These are phyloP conservation scores for Drosophila albomicans DNA, from an alignment of 1,140 invertebrate genomes.

Conservation along the genomic window DNA sequence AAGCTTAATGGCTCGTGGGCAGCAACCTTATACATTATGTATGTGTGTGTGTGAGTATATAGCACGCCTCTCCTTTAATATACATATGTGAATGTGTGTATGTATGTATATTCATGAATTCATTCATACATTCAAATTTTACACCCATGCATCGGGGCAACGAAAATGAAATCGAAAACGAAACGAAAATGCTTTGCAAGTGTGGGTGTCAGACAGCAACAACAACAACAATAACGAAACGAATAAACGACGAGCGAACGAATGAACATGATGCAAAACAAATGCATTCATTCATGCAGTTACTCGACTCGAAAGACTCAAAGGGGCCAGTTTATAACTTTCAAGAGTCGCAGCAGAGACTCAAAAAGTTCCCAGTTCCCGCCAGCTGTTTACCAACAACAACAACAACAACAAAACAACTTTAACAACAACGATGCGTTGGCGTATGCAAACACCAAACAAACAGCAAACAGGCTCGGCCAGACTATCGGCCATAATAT, in stretches of 20 bases:
- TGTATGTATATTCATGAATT: constrained; percentile 48
- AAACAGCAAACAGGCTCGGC: constrained; percentile 39
- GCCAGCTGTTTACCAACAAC: constrained; percentile 34
- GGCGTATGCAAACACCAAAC: constrained; percentile 52
- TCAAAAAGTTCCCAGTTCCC: constrained; percentile 35
- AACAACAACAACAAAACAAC: constrained; percentile 29
- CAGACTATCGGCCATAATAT: constrained; percentile 34
- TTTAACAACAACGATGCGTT: constrained; percentile 37
- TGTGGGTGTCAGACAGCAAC: constrained; percentile 65
- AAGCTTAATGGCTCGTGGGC: constrained; percentile 47
- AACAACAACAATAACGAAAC: constrained; percentile 20
- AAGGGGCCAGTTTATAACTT: constrained; percentile 39
- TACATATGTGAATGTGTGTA: neutral
- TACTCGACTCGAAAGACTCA: constrained; percentile 30
- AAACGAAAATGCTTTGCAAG: constrained; percentile 48
- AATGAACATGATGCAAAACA: constrained; percentile 47
- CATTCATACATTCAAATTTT: constrained; percentile 55
- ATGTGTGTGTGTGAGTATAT: constrained; percentile 18
- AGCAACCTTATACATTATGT: constrained; percentile 7
- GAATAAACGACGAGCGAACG: neutral
- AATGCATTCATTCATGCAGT: constrained; percentile 58
- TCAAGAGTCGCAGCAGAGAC: constrained; percentile 30
- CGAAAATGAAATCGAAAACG: constrained; percentile 54
- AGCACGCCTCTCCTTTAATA: constrained; percentile 55
- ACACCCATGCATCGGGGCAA: constrained; percentile 62